Base-by-base conservation (phyloP, 2,113 vertebrate species). In the Rafetus swinhoei region DNA sequence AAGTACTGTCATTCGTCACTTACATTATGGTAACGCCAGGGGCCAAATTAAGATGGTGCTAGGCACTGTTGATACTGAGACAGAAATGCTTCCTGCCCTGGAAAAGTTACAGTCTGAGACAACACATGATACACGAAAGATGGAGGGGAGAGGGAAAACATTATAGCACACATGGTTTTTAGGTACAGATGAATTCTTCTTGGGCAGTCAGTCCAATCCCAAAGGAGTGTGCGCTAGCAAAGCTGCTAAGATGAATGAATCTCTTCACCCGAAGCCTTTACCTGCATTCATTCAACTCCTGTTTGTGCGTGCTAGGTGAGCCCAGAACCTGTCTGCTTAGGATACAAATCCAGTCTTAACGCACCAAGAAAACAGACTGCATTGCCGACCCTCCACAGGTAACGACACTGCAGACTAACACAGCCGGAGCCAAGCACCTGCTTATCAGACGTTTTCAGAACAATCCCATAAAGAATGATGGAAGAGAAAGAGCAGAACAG, bases 161-260 rank as follows among this genome's bases (percentile, higher is more conserved):
- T 13, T 22, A 45, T 2, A 77, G 39, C 22, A 77, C 4, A 35
- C 19, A 69, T 32, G 19, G 9, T 21, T 72, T 35, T 72, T 35
- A 35, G 10, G 65, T n/a, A 72, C 18, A 72, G 32, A 21, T 72
- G n/a, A 72, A 35, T n/a, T 35, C 16, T 18, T 72, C 18, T 72
- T 72, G 65, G 65, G 65, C 4, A 9, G 65, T 19, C 8, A 25
- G 35, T 45, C 12, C 19, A 45, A 35, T 11, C 72, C 11, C 0
- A 79, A 95, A 93, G 92, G 32, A 55, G 88, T 83, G 15, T 35
- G 94, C 94, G 81, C 95, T 96, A 79, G 93, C 95, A 80, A 94
- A 56, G 83, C 94, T 25, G 89, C 91, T 27, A 91, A 94, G 88
- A 95, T 90, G 88, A 87, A 79, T 21, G 87, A 81, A 1, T 18